Conservation (phyloP, 2,113 vertebrate genomes). For the Dromas ardeola region DNA sequence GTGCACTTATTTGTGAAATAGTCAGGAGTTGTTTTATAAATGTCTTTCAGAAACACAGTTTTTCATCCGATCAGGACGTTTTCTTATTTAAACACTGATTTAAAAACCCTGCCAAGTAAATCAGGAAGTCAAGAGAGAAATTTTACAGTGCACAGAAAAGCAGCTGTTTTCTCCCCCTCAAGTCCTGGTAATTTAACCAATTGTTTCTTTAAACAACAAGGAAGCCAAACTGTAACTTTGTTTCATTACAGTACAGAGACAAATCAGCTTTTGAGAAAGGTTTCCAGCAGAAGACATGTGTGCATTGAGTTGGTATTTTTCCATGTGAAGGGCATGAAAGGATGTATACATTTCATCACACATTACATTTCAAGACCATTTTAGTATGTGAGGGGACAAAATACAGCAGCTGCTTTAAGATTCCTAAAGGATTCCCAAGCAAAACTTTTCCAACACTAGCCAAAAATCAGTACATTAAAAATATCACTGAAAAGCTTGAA, state of each 20-base stretch:
- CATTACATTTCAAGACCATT: conserved; percentile 36
- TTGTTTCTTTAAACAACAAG: conserved; percentile 47
- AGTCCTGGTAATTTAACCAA: conserved; percentile 52
- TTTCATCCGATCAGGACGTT: conserved; percentile 49
- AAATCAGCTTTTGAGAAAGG: conserved; percentile 3
- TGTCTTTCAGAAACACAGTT: conserved; percentile 49
- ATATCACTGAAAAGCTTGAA: neutral
- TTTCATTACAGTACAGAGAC: conserved; percentile 31
- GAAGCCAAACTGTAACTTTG: neutral
- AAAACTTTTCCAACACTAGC: conserved; percentile 11
- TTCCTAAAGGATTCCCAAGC: conserved; percentile 14
- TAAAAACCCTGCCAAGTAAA: conserved; percentile 65
- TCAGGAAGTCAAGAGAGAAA: conserved; percentile 60
- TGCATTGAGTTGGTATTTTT: conserved; percentile 17
- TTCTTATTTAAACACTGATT: conserved; percentile 66
- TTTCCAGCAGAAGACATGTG: conserved; percentile 9
- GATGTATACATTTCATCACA: conserved; percentile 47
- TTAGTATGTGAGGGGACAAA: conserved; percentile 43
- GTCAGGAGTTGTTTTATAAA: conserved; percentile 54
- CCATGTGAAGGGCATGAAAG: conserved; percentile 31
- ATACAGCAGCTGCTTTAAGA: conserved; percentile 28
- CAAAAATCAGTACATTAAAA: conserved; percentile 15
- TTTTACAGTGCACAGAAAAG: conserved; percentile 50
- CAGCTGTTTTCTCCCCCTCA: conserved; percentile 24
- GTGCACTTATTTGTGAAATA: conserved; percentile 47